Evolutionary conservation across 1,140 invertebrate species (phyloP).

Genomic region (Drosophila bocki): DNA sequence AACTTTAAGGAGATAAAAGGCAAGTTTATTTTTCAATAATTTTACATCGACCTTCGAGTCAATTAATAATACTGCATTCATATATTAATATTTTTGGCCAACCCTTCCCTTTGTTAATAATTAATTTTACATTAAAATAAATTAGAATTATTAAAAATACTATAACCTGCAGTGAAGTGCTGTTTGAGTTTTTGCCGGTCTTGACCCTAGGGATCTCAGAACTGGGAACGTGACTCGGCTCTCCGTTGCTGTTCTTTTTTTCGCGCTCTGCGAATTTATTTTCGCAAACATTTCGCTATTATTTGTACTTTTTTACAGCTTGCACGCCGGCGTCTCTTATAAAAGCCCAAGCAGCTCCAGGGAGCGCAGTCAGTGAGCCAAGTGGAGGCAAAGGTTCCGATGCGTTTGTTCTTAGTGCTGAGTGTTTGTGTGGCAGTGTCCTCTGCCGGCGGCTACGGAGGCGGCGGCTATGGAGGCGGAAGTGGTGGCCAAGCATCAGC

Average conservation of each 20-base stretch:
- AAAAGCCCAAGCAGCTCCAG: constrained; percentile 52
- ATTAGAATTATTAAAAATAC: too few species aligned
- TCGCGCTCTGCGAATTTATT: constrained; percentile 39
- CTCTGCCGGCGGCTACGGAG: constrained; percentile 61
- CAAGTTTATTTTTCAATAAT: too few species aligned
- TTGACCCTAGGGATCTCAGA: constrained; percentile 67
- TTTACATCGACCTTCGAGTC: too few species aligned
- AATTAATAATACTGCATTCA: too few species aligned
- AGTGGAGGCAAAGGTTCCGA: constrained; percentile 57
- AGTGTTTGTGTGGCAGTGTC: constrained; percentile 66
- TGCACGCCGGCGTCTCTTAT: constrained; percentile 38
- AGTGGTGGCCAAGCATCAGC: constrained; percentile 42
- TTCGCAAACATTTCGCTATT: constrained; percentile 23
- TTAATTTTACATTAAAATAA: background rate
- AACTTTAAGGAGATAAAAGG: too few species aligned
- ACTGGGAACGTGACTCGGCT: constrained; percentile 65
- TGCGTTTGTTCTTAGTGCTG: constrained; percentile 76
- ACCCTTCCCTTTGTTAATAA: background rate
- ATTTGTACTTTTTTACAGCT: constrained; percentile 21
- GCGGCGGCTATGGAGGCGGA: constrained; percentile 44
- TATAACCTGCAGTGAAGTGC: constrained; percentile 12
- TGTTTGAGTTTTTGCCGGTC: constrained; percentile 35
- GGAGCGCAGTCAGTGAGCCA: constrained; percentile 56
- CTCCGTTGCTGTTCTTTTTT: constrained; percentile 52
- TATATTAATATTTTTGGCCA: background rate